phyloP scores from a whole-genome alignment of 2,888 invertebrate species.

The Dryobota labecula region DNA sequence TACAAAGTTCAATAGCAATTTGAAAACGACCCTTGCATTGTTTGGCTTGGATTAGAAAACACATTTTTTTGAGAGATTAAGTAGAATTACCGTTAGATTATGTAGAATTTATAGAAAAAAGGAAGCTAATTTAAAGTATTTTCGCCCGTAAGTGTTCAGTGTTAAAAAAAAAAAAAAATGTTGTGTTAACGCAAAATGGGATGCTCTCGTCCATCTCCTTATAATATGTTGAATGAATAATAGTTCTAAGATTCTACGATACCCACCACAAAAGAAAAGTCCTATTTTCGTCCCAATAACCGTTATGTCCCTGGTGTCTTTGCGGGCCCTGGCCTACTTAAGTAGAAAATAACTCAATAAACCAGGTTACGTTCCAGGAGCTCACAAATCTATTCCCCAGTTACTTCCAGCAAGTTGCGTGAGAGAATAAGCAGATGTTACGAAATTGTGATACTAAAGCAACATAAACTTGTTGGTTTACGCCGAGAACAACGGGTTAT shows the following conservation, averaged over 20 bases:
- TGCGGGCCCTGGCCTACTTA: conserved; percentile 12
- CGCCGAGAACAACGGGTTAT: not conserved
- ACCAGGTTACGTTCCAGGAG: conserved; percentile 26
- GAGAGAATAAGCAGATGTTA: conserved; percentile 47
- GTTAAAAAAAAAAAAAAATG: too few relatives aligned
- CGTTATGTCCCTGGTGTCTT: not conserved
- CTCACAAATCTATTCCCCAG: conserved; percentile 28
- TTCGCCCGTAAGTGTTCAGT: too few relatives aligned
- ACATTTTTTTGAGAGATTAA: too few relatives aligned
- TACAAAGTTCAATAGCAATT: not conserved
- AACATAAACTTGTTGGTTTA: conserved; percentile 45
- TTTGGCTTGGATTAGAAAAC: too few relatives aligned
- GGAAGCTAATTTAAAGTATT: too few relatives aligned
- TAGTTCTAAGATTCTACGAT: not conserved
- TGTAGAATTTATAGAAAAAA: too few relatives aligned
- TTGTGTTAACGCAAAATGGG: not conserved
- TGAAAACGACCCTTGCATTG: too few relatives aligned
- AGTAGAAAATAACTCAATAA: conserved; percentile 37
- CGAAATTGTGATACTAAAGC: conserved; percentile 25
- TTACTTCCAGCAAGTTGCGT: conserved; percentile 28
- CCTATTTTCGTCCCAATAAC: not conserved
- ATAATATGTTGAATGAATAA: not conserved
- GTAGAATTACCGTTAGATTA: too few relatives aligned
- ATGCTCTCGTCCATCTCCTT: too few relatives aligned
- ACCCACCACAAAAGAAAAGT: not conserved